Base-by-base conservation (phyloP, 2,797 vertebrate genomes). In the Sebastes trivittatus region DNA sequence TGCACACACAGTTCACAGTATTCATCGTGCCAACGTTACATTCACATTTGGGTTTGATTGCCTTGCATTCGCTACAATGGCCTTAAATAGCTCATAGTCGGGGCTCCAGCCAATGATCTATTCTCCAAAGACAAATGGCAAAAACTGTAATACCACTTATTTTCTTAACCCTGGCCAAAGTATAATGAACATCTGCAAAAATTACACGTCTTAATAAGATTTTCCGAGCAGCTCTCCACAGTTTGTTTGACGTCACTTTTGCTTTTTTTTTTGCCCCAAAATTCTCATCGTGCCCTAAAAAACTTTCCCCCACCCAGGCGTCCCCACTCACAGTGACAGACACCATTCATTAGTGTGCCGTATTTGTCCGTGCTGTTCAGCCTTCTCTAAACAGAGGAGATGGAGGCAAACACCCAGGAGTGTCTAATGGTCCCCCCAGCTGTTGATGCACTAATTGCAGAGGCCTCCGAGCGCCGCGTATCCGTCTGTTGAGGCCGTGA, bases 351-450 rank as follows among this genome's bases (percentile, higher is more conserved):
- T 92, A 92, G 80, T 11, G 67, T 68, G 78, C 72, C 3, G 11
- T 84, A 84, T 89, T 89, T 80, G 86, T 87, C 87, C 54, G 59
- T 67, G 66, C 74, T 54, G 75, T 36, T 87, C 69, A 8, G 67
- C 55, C 86, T 85, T 90, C 64, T 90, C 81, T 71, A 93, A 92
- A 93, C 88, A 89, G 67, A 78, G 68, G 52, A 69, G 78, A 82
- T 80, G 86, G 84, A 89, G 90, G 90, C 78, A 78, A 85, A 87
- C 85, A 78, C 83, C 84, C 90, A 74, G 30, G 77, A 88, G 87
- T 88, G 90, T 89, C 75, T 95, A 91, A 96, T 93, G 93, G 78
- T 73, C 89, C 94, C 89, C 79, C 85, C 95, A 96, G 93, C 93
- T 95, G 91, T 81, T 86, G 87, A 86, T 79, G 85, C 93, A 86